phyloP scores from a whole-genome alignment of 2,113 vertebrate species.

The Callipepla squamata region DNA sequence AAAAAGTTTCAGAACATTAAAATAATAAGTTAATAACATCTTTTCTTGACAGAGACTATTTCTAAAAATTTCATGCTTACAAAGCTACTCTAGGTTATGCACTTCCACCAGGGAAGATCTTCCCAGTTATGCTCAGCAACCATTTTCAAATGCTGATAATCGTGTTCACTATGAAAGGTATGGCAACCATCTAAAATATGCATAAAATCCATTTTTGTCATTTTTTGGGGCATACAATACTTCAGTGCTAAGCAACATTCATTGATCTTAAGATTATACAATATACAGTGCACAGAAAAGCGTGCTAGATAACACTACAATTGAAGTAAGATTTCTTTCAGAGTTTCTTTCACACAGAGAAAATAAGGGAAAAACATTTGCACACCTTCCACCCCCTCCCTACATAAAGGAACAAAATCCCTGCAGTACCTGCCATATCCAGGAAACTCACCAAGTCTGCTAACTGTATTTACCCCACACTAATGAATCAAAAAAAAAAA shows the following conservation, averaged over 20 bases:
- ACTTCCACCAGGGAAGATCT: constrained; percentile 9
- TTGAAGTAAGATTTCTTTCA: constrained; percentile 5
- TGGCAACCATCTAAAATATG: not conserved
- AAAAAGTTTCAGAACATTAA: not conserved
- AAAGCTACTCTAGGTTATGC: not conserved
- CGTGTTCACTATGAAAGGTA: not conserved
- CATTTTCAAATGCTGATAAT: not conserved
- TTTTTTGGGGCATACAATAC: not conserved
- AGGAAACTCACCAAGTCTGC: not conserved
- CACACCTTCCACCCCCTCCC: not conserved
- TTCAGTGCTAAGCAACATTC: not conserved
- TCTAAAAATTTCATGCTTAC: constrained; percentile 25
- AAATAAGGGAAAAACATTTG: not conserved
- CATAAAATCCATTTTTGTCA: constrained; percentile 40
- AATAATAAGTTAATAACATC: not conserved
- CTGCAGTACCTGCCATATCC: not conserved
- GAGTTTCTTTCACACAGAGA: not conserved
- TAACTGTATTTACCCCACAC: not conserved
- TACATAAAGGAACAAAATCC: not conserved
- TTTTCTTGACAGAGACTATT: not conserved
- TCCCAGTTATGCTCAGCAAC: not conserved
- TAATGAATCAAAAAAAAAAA: not conserved
- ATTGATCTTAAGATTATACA: constrained; percentile 37
- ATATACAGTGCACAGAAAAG: not conserved
- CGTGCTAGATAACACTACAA: not conserved